Conservation (phyloP, 2,797 vertebrate species). For the Diglossa cyanea region DNA sequence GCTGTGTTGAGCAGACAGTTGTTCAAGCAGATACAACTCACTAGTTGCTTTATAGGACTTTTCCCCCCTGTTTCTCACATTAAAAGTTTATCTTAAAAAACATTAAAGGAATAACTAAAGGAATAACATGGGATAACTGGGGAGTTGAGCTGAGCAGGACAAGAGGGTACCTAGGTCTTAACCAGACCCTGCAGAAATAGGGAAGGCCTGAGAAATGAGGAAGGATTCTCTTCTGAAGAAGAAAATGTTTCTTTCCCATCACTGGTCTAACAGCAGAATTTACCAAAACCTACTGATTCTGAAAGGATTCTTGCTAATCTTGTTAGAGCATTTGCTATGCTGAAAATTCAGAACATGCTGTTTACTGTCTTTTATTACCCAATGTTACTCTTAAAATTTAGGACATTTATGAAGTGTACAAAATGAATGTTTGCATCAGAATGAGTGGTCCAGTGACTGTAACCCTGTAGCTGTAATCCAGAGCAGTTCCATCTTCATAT, state of each 20-base stretch:
- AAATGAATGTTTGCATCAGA: not conserved
- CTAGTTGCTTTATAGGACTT: not conserved
- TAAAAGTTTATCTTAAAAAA: not conserved
- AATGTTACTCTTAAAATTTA: not conserved
- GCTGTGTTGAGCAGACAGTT: not conserved
- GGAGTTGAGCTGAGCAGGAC: not conserved
- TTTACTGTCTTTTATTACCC: not conserved
- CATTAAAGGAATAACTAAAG: not conserved
- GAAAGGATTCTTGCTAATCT: not conserved
- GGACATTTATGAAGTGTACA: not conserved
- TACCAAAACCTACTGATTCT: not conserved
- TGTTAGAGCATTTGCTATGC: not conserved
- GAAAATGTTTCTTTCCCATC: not conserved
- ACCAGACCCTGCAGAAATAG: not conserved
- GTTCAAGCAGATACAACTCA: not conserved
- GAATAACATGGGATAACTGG: not conserved
- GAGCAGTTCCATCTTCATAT: not conserved
- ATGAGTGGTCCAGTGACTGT: not conserved
- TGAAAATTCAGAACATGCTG: not conserved
- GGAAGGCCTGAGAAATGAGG: not conserved
- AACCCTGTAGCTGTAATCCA: not conserved
- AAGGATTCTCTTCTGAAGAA: not conserved
- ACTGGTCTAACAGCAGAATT: not conserved
- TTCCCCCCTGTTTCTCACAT: not conserved
- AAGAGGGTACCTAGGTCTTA: not conserved